These are phyloP conservation scores for Tragopan temminckii DNA, from an alignment of 2,797 vertebrate genomes.

Conservation along the genomic window DNA sequence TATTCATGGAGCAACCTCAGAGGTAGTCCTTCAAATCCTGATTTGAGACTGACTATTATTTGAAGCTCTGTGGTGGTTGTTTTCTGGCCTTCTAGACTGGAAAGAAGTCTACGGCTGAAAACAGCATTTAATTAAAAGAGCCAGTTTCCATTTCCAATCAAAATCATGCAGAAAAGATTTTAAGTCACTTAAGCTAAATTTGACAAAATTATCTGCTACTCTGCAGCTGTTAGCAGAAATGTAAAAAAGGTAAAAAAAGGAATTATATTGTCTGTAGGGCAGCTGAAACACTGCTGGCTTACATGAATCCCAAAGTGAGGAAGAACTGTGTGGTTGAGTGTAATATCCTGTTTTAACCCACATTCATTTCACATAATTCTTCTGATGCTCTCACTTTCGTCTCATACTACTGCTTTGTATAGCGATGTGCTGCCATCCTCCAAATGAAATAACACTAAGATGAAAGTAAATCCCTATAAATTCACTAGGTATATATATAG, in stretches of 20 bases:
- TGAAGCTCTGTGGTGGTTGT: rapidly evolving
- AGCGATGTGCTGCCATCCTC: background rate
- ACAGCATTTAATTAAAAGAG: background rate
- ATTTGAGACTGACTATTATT: background rate
- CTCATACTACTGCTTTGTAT: background rate
- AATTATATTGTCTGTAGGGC: background rate
- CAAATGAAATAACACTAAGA: background rate
- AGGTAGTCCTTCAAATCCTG: background rate
- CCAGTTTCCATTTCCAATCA: background rate
- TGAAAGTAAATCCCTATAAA: background rate
- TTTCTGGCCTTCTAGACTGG: background rate
- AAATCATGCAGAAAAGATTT: background rate
- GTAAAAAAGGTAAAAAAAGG: background rate
- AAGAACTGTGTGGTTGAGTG: background rate
- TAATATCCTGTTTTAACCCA: background rate
- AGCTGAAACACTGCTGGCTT: background rate
- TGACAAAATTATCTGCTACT: background rate
- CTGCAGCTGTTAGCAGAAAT: background rate
- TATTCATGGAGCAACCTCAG: background rate
- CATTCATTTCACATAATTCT: background rate
- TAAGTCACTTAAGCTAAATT: background rate
- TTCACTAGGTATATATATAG: no score
- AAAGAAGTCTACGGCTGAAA: background rate
- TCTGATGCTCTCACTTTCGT: background rate
- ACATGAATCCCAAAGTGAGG: background rate